Base-by-base conservation (phyloP, 2,113 vertebrate species). In the Chrysochloris asiatica region DNA sequence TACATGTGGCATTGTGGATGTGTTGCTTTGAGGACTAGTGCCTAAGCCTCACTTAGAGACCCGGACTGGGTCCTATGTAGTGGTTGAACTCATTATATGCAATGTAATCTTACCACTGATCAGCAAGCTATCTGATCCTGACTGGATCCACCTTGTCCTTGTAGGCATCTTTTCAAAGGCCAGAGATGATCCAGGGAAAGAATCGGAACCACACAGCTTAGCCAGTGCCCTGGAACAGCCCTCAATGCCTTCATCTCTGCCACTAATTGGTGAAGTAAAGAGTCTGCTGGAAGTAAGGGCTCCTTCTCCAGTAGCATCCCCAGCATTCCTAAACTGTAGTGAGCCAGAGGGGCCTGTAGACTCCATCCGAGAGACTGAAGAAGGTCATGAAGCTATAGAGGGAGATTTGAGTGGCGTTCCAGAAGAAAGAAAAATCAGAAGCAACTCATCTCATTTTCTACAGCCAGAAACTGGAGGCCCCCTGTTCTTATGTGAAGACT, bases 21-120 rank as follows among this genome's bases (percentile, higher is more conserved):
- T 95, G 1, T 86, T 99, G 43, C 93, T 99, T 43, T 96, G 92
- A 19, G 98, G 96, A 0, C 96, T 99, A 24, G 98, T 99, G 69
- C 98, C 99, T 0, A 87, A 95, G 67, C 98, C 99, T 12, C 98
- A 99, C 93, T 96, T 99, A 96, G 98, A 99, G 91, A 99, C 98
- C 0, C 96, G 98, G 43, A 99, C 98, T 0, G 99, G 99, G 0
- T 97, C 98, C 6, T 98, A 98, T 1, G 96, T 99, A 43, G 98
- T 99, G 11, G 98, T 98, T 8, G 99, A 99, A 77, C 98, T 99
- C 56, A 97, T 99, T 4, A 98, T 98, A 33, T 99, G 98, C 93
- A 99, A 99, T 0, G 98, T 99, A 52, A 94, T 99, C 63, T 92
- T 99, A 84, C 98, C 99, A 0, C 97, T 99, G 2, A 89, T 99